phyloP scores from a whole-genome alignment of 2,113 vertebrate species.

The Eubucco bourcierii region DNA sequence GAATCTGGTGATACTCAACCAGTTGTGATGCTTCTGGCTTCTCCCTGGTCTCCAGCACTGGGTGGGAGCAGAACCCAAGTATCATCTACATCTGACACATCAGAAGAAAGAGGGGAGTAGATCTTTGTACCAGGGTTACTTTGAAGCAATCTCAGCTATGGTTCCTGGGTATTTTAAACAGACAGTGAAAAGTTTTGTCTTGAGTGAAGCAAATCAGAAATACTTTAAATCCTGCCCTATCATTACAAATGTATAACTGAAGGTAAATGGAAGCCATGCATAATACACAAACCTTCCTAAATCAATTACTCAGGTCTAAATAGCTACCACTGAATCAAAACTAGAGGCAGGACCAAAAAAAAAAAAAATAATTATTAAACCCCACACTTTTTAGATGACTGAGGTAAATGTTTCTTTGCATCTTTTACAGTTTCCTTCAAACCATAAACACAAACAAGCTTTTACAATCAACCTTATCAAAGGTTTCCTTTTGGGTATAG shows the following conservation, averaged over 20 bases:
- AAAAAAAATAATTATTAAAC: conserved; percentile 28
- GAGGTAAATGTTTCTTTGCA: neutral
- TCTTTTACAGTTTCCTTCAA: neutral
- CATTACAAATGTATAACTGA: neutral
- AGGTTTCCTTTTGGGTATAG: neutral
- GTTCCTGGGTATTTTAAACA: neutral
- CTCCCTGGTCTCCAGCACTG: neutral
- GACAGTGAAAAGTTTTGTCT: neutral
- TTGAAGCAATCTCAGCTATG: neutral
- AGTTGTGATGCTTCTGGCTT: neutral
- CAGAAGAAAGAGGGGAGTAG: neutral
- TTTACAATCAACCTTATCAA: neutral
- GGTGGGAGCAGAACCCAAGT: neutral
- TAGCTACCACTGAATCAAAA: neutral
- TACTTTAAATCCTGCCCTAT: neutral
- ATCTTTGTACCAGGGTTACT: neutral
- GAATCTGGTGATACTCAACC: no score
- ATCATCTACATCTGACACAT: neutral
- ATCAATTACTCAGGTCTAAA: neutral
- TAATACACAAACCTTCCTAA: neutral
- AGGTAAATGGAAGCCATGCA: neutral
- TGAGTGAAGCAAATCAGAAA: neutral
- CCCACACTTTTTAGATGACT: neutral
- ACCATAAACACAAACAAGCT: neutral
- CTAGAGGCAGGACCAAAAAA: neutral